Evolutionary conservation across 2,797 vertebrate species (phyloP), one percentile per base, ranked within the genome.

Genomic region (Crypturellus tataupa): DNA sequence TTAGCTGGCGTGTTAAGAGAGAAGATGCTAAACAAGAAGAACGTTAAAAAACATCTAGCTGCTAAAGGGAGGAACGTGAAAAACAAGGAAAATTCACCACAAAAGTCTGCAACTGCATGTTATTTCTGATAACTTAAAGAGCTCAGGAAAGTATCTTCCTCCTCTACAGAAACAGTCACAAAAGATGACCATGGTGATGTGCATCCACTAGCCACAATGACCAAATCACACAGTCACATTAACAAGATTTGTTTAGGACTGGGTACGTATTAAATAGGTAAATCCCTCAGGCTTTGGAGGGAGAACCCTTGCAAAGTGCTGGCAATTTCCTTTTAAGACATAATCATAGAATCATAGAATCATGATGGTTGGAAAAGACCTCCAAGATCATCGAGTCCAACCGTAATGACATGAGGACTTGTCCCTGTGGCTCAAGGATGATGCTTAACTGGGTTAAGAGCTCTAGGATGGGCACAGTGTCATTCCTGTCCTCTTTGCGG

Each of bases 361-460:
- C 37, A 39, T 39, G 37, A 39, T 39, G 37, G 37, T 39, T 39
- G 37, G 37, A 39, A 39, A 39, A 39, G 37, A 39, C 37, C 37
- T 37, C 37, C 37, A 39, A 39, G 37, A 10, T 39, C 37, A 39
- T 39, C 37, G 37, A 39, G 37, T 39, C 37, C 37, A 10, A 39
- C 8, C 37, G 37, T 39, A 39, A 94, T 35, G 82, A 93, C 91
- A 94, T 37, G 82, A 95, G 65, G 79, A 95, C 83, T 91, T 77
- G 85, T 91, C 86, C 79, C 86, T 91, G 90, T 89, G 81, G 94
- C 95, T 95, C 79, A 63, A 63, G 86, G 70, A 77, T 85, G 95
- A 94, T 89, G 94, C 70, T 90, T 93, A 95, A 95, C 78, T 85
- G 93, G 90, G 86, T 85, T 40, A 94, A 96, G 80, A 25, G 83